Evolutionary conservation across 2,113 vertebrate genomes (phyloP), one percentile per base, ranked within the genome.

Genomic region (Oenanthe melanoleuca): DNA sequence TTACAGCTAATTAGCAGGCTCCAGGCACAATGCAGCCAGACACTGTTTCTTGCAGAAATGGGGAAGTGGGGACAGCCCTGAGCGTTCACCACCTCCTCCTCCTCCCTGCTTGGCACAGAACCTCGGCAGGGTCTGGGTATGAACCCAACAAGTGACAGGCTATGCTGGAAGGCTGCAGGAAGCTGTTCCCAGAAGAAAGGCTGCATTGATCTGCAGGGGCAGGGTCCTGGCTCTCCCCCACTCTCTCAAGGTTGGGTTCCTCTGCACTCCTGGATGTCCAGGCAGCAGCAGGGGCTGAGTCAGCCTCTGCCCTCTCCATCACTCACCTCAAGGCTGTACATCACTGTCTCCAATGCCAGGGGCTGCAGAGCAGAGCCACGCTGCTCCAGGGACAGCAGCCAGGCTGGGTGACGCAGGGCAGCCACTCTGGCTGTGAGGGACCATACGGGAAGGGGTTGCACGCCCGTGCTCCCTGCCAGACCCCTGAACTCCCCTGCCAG

Each of bases 1-100:
- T 97, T 96, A 96, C 95, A 97, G 95, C 96, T 97, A 94, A 97
- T 97, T 96, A 96, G 86, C 92, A 86, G 94, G 95, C 95, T 95
- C 81, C 64, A 17, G 95, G 92, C 96, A 97, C 90, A 81, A 45
- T 80, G 92, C 87, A 86, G 88, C 83, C 11, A 90, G 88, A 89
- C 69, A 45, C 92, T 55, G 67, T 38, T 93, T 74, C 86, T 91
- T 88, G 79, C 88, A 90, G 88, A 12, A 77, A 73, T 2, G 60
- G 82, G 14, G 80, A n/a, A 64, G 64, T 45, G 25, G 1, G 87
- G 85, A 56, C 71, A 64, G 89, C 93, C 82, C 65, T 38, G 66
- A 38, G 77, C 53, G 2, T 8, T 55, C 79, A 18, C 9, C 83
- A 53, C 65, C 64, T 80, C 44, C 83, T 56, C 65, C 64, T 80